Conservation (phyloP, 2,888 invertebrate genomes). For the Electrophaes corylata region DNA sequence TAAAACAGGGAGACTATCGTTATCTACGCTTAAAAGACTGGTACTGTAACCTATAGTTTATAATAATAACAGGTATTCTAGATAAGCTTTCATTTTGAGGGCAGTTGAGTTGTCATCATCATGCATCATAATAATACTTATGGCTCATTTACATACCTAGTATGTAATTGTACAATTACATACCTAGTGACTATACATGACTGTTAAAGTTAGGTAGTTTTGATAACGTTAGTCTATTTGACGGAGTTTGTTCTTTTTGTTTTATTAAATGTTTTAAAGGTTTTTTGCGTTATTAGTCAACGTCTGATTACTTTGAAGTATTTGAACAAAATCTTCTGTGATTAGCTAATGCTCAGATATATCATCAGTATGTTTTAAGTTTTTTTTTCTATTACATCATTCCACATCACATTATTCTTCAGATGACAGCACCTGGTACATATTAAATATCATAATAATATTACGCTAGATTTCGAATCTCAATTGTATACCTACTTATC, state of each 20-base stretch:
- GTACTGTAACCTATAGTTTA: slow-evolving; percentile 30
- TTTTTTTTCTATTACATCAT: slow-evolving; percentile 2
- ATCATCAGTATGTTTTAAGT: background rate
- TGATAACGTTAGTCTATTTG: slow-evolving; percentile 45
- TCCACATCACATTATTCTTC: slow-evolving; percentile 3
- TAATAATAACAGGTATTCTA: slow-evolving; percentile 48
- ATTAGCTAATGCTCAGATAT: slow-evolving; percentile 15
- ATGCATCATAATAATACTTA: slow-evolving; percentile 44
- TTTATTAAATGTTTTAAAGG: slow-evolving; percentile 45
- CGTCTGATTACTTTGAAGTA: slow-evolving; percentile 25
- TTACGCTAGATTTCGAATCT: slow-evolving; percentile 10
- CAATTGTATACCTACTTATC: background rate
- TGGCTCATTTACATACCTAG: slow-evolving; percentile 58
- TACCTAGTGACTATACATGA: slow-evolving; percentile 41
- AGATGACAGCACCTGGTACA: background rate
- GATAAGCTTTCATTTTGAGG: slow-evolving; percentile 46
- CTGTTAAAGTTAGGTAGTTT: slow-evolving; percentile 58
- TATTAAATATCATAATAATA: background rate
- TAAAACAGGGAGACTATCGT: background rate
- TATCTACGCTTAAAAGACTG: slow-evolving; percentile 29
- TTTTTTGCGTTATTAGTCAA: slow-evolving; percentile 23
- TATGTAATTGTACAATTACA: slow-evolving; percentile 52
- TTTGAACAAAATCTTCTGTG: slow-evolving; percentile 20
- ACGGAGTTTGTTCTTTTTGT: slow-evolving; percentile 43
- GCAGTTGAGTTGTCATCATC: slow-evolving; percentile 13